Evolutionary conservation across 2,888 invertebrate genomes (phyloP), one percentile per base, ranked within the genome.

Genomic region (Alloscopus bannaensis): DNA sequence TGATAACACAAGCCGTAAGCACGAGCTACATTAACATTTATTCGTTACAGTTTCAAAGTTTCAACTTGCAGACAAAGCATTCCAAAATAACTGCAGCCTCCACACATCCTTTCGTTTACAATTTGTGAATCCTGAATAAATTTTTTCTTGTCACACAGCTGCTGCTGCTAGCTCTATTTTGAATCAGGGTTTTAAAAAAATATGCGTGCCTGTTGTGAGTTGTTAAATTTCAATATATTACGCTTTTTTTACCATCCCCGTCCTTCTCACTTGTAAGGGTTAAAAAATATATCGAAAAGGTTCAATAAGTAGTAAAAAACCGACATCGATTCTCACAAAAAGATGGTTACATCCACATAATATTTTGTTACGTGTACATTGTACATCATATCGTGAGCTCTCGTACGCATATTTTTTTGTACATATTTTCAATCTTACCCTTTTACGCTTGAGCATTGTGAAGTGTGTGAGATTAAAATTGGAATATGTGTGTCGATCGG

Each of bases 371-470:
- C 36, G 8, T n/a, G n/a, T n/a, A n/a, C n/a, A n/a, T n/a, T n/a
- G n/a, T n/a, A n/a, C n/a, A n/a, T n/a, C n/a, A n/a, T n/a, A n/a
- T n/a, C n/a, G n/a, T n/a, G n/a, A n/a, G n/a, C n/a, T n/a, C n/a
- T n/a, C n/a, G n/a, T 36, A 8, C 36, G 8, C 6, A 70, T 13
- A 59, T 1, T 36, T 45, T 71, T 50, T 60, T 69, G n/a, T n/a
- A n/a, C n/a, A n/a, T 70, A 6, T 36, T 55, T 50, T 40, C 20
- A 68, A 68, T 75, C 75, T 77, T 78, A 78, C 77, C 75, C 80
- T 76, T 81, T 81, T 81, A 81, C 76, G 80, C 80, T 71, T 81
- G 80, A 81, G 66, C 76, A 76, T 76, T 72, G 80, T 81, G 76
- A 70, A 70, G 77, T 78, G 64, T 64, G 70, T 70, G 45, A 76